phyloP scores from a whole-genome alignment of 2,888 invertebrate species.

The Tineola bisselliella region DNA sequence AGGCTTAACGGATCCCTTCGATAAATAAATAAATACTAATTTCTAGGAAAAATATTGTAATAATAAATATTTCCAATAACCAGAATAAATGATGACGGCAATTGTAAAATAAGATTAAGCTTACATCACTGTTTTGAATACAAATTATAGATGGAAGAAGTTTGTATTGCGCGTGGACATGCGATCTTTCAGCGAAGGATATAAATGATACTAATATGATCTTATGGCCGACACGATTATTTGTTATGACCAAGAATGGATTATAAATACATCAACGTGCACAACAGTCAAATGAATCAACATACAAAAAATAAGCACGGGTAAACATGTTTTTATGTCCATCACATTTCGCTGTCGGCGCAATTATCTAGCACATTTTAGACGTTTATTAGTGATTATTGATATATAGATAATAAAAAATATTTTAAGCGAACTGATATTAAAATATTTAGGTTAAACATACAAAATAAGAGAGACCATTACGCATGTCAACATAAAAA shows the following conservation, averaged over 20 bases:
- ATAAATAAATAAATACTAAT: not conserved
- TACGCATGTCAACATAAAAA: no score
- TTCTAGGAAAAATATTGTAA: not conserved
- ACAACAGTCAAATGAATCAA: conserved; percentile 11
- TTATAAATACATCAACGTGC: conserved; percentile 10
- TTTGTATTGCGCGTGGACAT: not conserved
- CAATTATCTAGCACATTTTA: conserved; percentile 2
- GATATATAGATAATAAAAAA: not conserved
- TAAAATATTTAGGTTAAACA: not conserved
- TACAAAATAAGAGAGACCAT: no score
- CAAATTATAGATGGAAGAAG: not conserved
- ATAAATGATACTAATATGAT: conserved; percentile 8
- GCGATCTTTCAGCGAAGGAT: conserved; percentile 10
- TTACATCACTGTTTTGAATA: not conserved
- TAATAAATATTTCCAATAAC: no score
- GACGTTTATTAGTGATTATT: not conserved
- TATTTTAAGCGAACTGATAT: no score
- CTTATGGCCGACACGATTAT: conserved; percentile 13
- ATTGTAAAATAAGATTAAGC: not conserved
- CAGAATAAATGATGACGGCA: not conserved
- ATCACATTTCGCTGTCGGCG: conserved; percentile 11
- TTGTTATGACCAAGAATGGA: conserved; percentile 11
- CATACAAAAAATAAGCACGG: conserved; percentile 11
- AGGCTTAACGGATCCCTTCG: no score
- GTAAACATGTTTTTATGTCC: conserved; percentile 10